Evolutionary conservation across 2,113 vertebrate genomes (phyloP).

Genomic region (Reinhardtius hippoglossoides): DNA sequence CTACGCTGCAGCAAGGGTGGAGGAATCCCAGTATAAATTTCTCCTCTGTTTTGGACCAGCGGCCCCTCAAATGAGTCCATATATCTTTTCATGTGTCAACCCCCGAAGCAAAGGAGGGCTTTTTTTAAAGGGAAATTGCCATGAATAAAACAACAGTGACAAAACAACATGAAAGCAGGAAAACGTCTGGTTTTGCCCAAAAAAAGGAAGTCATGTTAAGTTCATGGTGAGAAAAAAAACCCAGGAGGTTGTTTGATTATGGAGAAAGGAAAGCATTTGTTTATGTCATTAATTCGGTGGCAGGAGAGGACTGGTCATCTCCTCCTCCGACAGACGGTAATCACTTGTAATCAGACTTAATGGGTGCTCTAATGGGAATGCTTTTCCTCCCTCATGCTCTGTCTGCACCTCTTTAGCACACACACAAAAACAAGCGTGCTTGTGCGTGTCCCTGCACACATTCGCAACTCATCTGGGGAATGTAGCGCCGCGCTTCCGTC

Average conservation of each 20-base stretch:
- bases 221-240: conserved; percentile 7
- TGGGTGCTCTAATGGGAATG: conserved; percentile 45
- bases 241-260: conserved; percentile 10
- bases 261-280: conserved; percentile 45
- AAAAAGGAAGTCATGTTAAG: conserved; percentile 1
- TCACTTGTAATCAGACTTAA: conserved; percentile 66
- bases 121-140: conserved; percentile 6
- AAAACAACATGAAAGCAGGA: conserved; percentile 11
- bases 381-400: conserved; percentile 32
- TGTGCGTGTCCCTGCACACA: neutral
- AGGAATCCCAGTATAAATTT: conserved; percentile 12
- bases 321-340: conserved; percentile 40
- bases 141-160: conserved; percentile 30
- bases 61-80: conserved; percentile 7
- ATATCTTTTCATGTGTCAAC: neutral
- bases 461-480: conserved; percentile 7
- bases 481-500: neutral
- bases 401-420: conserved; percentile 8
- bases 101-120: neutral
- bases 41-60: neutral
- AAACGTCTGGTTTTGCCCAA: neutral
- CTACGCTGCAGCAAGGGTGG: neutral
- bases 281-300: conserved; percentile 49
- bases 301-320: conserved; percentile 40
- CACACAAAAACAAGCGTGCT: neutral